These are phyloP conservation scores for Xanthia icteritia DNA, from an alignment of 2,888 invertebrate genomes.

Conservation along the genomic window DNA sequence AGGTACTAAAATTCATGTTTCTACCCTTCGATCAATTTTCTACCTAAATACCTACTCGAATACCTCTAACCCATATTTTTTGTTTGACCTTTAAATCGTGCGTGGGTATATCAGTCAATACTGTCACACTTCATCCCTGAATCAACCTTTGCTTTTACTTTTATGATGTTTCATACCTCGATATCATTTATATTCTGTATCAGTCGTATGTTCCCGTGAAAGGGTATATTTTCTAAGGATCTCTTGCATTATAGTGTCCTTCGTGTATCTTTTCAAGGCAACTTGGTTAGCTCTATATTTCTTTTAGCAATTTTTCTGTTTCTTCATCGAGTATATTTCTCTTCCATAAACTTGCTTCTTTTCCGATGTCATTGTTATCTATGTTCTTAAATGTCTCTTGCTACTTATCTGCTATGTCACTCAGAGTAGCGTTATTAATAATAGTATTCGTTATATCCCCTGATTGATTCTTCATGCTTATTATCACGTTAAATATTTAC, in stretches of 20 bases:
- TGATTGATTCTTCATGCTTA: conserved; percentile 21
- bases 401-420: not conserved
- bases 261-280: not conserved
- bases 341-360: not conserved
- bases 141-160: conserved; percentile 30
- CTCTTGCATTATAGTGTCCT: not conserved
- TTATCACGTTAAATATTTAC: conserved; percentile 22
- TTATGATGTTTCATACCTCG: conserved; percentile 16
- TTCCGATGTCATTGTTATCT: not conserved
- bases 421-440: conserved; percentile 17
- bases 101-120: conserved; percentile 30
- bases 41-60: not conserved
- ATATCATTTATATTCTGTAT: conserved; percentile 20
- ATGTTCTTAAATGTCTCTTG: not conserved
- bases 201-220: not conserved
- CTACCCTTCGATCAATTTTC: too few relatives aligned
- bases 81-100: conserved; percentile 32
- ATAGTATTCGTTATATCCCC: not conserved
- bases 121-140: conserved; percentile 12
- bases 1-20: not conserved
- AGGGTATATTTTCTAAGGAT: not conserved
- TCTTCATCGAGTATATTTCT: too few relatives aligned
- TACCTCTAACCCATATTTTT: not conserved
- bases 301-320: not conserved
- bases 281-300: not conserved